Evolutionary conservation across 2,888 invertebrate genomes (phyloP).

Genomic region (Amblyteles armatorius): DNA sequence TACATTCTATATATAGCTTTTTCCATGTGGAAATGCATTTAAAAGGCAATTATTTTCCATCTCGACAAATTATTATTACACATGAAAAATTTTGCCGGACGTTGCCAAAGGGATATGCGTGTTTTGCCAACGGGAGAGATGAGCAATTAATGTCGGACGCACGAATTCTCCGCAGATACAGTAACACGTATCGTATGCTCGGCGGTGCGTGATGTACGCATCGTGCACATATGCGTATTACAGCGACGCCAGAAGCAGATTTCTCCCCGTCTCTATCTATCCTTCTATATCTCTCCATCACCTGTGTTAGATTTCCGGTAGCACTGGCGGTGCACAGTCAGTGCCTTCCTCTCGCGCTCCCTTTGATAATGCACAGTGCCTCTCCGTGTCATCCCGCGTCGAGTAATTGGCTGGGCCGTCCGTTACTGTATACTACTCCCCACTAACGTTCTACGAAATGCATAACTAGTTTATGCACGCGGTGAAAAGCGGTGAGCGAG

Average conservation of each 20-base stretch:
- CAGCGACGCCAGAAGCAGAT: conserved; percentile 59
- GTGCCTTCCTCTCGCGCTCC: conserved; percentile 48
- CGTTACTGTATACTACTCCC: conserved; percentile 27
- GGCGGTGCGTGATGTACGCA: conserved; percentile 65
- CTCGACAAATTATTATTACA: conserved; percentile 1
- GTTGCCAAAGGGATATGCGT: conserved; percentile 9
- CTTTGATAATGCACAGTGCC: conserved; percentile 71
- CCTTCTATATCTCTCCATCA: conserved; percentile 44
- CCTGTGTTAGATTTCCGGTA: conserved; percentile 65
- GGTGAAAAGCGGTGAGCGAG: conserved; percentile 63
- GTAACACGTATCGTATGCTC: conserved; percentile 60
- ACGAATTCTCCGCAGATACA: conserved; percentile 61
- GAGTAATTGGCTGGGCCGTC: conserved; percentile 63
- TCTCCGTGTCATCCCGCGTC: conserved; percentile 62
- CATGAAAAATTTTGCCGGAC: conserved; percentile 3
- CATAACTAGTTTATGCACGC: conserved; percentile 64
- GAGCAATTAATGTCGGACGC: conserved; percentile 63
- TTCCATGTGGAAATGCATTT: not conserved
- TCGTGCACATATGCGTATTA: conserved; percentile 58
- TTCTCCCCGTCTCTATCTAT: conserved; percentile 34
- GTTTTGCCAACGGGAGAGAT: conserved; percentile 34
- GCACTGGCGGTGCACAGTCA: conserved; percentile 50
- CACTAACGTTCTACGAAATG: conserved; percentile 58
- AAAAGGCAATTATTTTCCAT: not conserved
- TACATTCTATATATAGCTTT: not conserved